Percentiles rank a stretch among this genome's conserved stretches.
Evolutionary conservation across 2,888 invertebrate species (phyloP).

Genomic region (Petrolisthes cinctipes): DNA sequence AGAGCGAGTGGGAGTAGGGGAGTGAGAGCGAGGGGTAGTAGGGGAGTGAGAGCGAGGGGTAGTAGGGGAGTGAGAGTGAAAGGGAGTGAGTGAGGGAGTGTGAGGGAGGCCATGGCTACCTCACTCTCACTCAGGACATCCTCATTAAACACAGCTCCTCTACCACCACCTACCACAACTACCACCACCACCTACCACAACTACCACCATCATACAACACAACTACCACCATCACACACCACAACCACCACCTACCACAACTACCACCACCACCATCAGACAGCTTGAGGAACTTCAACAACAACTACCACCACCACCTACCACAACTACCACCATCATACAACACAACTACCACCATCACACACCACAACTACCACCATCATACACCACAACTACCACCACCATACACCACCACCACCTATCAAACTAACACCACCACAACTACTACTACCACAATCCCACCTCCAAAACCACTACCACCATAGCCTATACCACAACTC

Average conservation of each 20-base stretch:
- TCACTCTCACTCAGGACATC: slow-evolving; percentile 42
- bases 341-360: no score
- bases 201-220: background rate
- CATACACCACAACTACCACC: slow-evolving; percentile 10
- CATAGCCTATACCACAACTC: slow-evolving; percentile 10
- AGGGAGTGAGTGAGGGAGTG: background rate
- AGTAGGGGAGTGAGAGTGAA: no score
- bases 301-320: slow-evolving; percentile 36
- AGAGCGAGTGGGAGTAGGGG: no score
- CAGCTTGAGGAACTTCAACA: no score
- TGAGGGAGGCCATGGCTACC: background rate
- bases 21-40: no score
- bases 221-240: no score
- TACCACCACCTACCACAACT: slow-evolving; percentile 26
- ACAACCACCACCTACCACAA: background rate
- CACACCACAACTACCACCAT: slow-evolving; percentile 16
- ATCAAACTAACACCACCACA: slow-evolving; percentile 5
- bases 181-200: background rate
- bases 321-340: slow-evolving; percentile 9
- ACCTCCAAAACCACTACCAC: slow-evolving; percentile 20
- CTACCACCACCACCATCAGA: slow-evolving; percentile 17
- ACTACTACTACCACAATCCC: background rate
- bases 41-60: no score
- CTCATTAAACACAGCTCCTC: slow-evolving; percentile 33
- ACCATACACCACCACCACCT: slow-evolving; percentile 22